Conservation (phyloP, 2,888 invertebrate species). For the Apodemia mormo region DNA sequence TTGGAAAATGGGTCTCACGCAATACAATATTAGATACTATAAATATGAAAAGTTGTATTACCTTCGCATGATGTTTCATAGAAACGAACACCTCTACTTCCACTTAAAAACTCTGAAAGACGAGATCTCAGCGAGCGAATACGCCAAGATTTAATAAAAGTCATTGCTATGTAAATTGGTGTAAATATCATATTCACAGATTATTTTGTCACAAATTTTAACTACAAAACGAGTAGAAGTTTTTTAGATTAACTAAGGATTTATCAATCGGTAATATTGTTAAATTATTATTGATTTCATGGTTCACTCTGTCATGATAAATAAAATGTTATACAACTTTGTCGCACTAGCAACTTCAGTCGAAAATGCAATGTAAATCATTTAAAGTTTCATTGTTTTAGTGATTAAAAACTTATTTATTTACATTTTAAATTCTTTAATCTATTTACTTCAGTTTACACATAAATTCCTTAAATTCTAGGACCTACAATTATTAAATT, state of each 20-base stretch:
- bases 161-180: slow-evolving; percentile 91
- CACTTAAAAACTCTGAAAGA: slow-evolving; percentile 83
- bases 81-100: slow-evolving; percentile 81
- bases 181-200: slow-evolving; percentile 86
- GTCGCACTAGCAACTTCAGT: not conserved
- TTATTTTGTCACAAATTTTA: slow-evolving; percentile 1
- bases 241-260: not conserved
- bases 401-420: not conserved
- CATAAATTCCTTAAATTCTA: not conserved
- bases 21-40: no score
- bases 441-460: not conserved
- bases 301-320: slow-evolving; percentile 5
- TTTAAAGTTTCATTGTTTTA: slow-evolving; percentile 8
- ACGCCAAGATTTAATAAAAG: slow-evolving; percentile 90
- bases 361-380: not conserved
- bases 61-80: slow-evolving; percentile 75
- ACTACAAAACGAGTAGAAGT: not conserved
- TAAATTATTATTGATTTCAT: slow-evolving; percentile 6
- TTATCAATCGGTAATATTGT: not conserved
- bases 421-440: not conserved
- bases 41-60: not conserved
- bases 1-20: no score
- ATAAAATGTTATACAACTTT: slow-evolving; percentile 13
- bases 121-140: slow-evolving; percentile 86
- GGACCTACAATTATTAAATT: not conserved